Percentiles rank a stretch among this genome's conserved stretches.
Evolutionary conservation across 2,888 invertebrate genomes (phyloP).

Genomic region (Carabus problematicus): DNA sequence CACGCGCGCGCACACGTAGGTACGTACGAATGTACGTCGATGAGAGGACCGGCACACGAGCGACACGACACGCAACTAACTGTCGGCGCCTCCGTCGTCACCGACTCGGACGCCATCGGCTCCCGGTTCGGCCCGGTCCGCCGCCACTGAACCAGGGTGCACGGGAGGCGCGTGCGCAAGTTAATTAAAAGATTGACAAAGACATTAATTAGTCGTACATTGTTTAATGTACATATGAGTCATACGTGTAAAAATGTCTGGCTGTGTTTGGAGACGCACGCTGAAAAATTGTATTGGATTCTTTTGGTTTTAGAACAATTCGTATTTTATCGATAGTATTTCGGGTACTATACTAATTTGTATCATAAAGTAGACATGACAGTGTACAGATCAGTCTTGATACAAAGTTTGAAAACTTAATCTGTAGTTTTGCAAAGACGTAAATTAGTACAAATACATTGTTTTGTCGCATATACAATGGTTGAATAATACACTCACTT

Average conservation of each 20-base stretch:
- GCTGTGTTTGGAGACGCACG: too few species aligned
- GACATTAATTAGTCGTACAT: conserved; percentile 30
- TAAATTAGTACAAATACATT: too few species aligned
- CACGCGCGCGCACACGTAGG: background rate
- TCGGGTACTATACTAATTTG: too few species aligned
- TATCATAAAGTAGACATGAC: too few species aligned
- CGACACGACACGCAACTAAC: conserved; percentile 26
- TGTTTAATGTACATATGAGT: background rate
- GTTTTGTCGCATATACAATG: too few species aligned
- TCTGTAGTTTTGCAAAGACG: too few species aligned
- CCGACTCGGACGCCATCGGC: conserved; percentile 20
- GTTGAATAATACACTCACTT: too few species aligned
- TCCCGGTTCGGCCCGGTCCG: conserved; percentile 10
- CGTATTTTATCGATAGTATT: too few species aligned
- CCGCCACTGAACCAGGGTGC: conserved; percentile 15
- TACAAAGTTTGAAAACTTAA: too few species aligned
- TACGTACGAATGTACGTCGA: conserved; percentile 10
- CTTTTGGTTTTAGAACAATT: too few species aligned
- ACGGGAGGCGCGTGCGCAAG: conserved; percentile 26
- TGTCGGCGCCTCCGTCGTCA: conserved; percentile 12
- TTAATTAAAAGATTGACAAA: conserved; percentile 40
- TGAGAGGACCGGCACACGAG: background rate
- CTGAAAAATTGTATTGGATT: too few species aligned
- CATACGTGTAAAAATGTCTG: background rate
- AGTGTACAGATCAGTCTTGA: too few species aligned